phyloP scores from a whole-genome alignment of 64 coral and sea anemone genomes.

The Orbicella faveolata region DNA sequence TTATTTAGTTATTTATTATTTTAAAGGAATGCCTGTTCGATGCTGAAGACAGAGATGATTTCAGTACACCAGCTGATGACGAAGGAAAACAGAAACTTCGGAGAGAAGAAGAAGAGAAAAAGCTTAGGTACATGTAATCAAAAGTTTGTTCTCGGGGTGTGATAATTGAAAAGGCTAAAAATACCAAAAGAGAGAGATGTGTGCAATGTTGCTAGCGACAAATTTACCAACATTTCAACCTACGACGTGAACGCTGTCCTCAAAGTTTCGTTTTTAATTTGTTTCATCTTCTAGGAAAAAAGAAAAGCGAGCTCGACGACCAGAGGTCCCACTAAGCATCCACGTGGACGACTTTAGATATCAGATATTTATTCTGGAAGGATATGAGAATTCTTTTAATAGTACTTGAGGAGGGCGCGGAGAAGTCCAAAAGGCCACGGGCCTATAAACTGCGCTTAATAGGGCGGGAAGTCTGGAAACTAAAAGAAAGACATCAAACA shows the following conservation, averaged over 20 bases:
- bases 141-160: neutral
- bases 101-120: slow-evolving; percentile 67
- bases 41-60: slow-evolving; percentile 60
- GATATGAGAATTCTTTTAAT: neutral
- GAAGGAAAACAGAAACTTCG: slow-evolving; percentile 53
- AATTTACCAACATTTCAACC: no score
- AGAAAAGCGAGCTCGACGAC: slow-evolving; percentile 24
- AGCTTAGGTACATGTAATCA: slow-evolving; percentile 36
- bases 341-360: slow-evolving; percentile 81
- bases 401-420: neutral
- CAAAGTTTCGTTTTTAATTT: neutral
- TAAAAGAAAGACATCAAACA: no score
- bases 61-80: slow-evolving; percentile 71
- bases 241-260: neutral
- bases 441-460: no score
- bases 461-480: no score
- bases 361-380: neutral
- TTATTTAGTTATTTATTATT: neutral
- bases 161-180: neutral
- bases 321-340: slow-evolving; percentile 66
- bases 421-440: no score
- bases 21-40: slow-evolving; percentile 46
- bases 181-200: no score
- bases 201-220: no score
- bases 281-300: slow-evolving; percentile 29